Evolutionary conservation across 1,140 invertebrate genomes (phyloP), one percentile per base, ranked within the genome.

Genomic region (Camponotus vicinus): DNA sequence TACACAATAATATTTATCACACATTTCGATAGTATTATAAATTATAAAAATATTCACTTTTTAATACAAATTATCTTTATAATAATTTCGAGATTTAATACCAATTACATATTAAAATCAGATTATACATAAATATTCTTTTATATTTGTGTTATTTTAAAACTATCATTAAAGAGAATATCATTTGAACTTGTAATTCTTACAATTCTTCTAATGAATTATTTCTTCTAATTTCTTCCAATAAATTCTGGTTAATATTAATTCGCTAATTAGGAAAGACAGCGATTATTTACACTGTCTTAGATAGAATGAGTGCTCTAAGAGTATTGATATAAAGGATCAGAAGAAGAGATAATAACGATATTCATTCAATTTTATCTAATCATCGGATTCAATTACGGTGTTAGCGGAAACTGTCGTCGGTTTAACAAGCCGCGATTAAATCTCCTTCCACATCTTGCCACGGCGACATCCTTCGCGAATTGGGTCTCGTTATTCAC

Each of bases 391-490:
- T n/a, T 21, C 42, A 13, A 71, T 73, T 45, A 71, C 27, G 73
- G 42, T 15, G 61, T 75, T 75, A 75, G 40, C n/a, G 55, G 40
- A 83, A 83, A 83, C 61, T 37, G 55, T 63, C 69, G 55, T 73
- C 27, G 52, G 18, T 71, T 57, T 75, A 83, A 75, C 79, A 75
- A 83, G 69, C 79, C 57, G 7, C 66, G 78, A 70, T 83, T 75
- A 75, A n/a, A 83, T 18, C 55, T 59, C 45, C 63, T 34, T 57
- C 37, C 69, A 55, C 67, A 42, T 71, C 40, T 27, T 13, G 42
- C 37, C 40, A 15, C 7, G 67, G 27, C 21, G 63, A 69, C 78
- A 27, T 61, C 69, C 79, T 61, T 73, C 55, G 34, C 55, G 21
- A 73, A 61, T 61, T 61, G 69, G 55, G 27, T 73, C 69, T 73